phyloP scores from a whole-genome alignment of 1,140 invertebrate species.

The Agraylea sexmaculata region DNA sequence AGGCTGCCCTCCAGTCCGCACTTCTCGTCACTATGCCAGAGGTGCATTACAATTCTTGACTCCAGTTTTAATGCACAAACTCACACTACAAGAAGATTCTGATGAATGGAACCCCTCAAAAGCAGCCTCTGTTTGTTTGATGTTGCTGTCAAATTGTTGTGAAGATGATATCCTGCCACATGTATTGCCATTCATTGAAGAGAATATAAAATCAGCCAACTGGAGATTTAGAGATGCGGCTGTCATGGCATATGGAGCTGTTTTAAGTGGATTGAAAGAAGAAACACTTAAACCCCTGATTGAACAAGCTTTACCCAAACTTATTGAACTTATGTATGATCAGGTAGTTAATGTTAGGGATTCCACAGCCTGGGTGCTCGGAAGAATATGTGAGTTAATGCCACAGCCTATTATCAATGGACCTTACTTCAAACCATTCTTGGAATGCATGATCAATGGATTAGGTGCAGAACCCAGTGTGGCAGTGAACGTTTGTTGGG shows the following conservation, averaged over 20 bases:
- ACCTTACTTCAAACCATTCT: slow-evolving; percentile 66
- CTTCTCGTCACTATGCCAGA: slow-evolving; percentile 87
- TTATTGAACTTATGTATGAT: slow-evolving; percentile 92
- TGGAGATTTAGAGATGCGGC: slow-evolving; percentile 96
- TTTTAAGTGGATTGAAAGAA: slow-evolving; percentile 86
- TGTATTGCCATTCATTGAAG: slow-evolving; percentile 94
- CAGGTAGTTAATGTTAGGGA: slow-evolving; percentile 86
- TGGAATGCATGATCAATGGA: slow-evolving; percentile 83
- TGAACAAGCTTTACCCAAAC: slow-evolving; percentile 89
- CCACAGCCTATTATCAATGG: slow-evolving; percentile 93
- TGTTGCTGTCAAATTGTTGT: slow-evolving; percentile 93
- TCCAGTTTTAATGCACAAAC: slow-evolving; percentile 84
- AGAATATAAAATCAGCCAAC: slow-evolving; percentile 86
- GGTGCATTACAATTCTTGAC: slow-evolving; percentile 92
- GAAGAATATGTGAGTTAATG: slow-evolving; percentile 93
- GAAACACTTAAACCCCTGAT: slow-evolving; percentile 83
- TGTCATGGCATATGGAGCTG: slow-evolving; percentile 96
- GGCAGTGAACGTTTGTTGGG: slow-evolving; percentile 99
- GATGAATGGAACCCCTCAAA: slow-evolving; percentile 99
- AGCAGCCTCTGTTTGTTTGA: slow-evolving; percentile 97
- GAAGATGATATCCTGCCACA: slow-evolving; percentile 94
- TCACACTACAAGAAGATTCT: slow-evolving; percentile 97
- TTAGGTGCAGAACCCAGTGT: slow-evolving; percentile 89
- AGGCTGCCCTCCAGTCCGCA: slow-evolving; percentile 79
- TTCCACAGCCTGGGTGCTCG: slow-evolving; percentile 96